Conservation (phyloP, 2,888 invertebrate species). For the Diaperis boleti region DNA sequence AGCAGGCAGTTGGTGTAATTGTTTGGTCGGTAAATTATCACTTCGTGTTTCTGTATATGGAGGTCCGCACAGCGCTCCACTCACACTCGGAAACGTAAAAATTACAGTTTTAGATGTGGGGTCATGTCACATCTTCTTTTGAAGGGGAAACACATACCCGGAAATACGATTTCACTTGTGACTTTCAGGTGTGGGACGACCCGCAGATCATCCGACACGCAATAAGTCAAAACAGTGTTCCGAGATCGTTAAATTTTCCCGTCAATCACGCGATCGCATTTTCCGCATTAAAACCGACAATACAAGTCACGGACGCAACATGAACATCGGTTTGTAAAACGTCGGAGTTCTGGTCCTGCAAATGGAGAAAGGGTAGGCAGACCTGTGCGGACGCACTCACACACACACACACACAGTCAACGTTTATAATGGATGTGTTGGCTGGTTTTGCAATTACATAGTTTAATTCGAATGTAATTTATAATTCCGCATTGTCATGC, state of each 20-base stretch:
- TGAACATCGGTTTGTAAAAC: constrained; percentile 50
- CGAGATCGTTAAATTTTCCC: not conserved
- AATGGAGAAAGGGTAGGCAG: constrained; percentile 15
- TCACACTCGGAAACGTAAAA: too few species aligned
- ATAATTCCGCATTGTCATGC: constrained; percentile 68
- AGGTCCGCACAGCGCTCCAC: too few species aligned
- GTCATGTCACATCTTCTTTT: too few species aligned
- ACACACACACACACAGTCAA: constrained; percentile 41
- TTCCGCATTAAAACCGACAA: constrained; percentile 52
- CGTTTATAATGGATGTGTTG: constrained; percentile 65
- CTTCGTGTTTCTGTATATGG: too few species aligned
- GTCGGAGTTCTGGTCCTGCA: constrained; percentile 6
- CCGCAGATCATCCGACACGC: too few species aligned
- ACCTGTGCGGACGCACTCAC: constrained; percentile 12
- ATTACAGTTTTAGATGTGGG: too few species aligned
- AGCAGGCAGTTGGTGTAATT: too few species aligned
- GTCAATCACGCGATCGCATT: constrained; percentile 28
- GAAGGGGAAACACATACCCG: too few species aligned
- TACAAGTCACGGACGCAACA: constrained; percentile 58
- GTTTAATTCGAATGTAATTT: constrained; percentile 68
- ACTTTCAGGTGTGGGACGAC: too few species aligned
- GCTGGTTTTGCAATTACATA: constrained; percentile 67
- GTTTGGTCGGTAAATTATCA: too few species aligned
- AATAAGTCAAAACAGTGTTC: too few species aligned
- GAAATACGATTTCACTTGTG: too few species aligned